Evolutionary conservation across 1,140 invertebrate genomes (phyloP), one percentile per base, ranked within the genome.

Genomic region (Aphaenogaster rudis): DNA sequence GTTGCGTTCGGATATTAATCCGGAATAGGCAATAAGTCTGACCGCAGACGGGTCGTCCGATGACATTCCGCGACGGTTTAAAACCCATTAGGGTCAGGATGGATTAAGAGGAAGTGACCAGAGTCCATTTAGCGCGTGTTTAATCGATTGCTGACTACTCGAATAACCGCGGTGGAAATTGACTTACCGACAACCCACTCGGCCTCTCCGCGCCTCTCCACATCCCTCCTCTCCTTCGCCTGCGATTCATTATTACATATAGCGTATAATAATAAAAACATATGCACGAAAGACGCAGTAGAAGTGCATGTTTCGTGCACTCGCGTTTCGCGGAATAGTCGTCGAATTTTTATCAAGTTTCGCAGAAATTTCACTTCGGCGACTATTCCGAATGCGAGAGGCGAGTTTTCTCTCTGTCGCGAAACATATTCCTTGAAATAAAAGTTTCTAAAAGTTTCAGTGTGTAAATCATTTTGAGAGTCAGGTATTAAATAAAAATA

Each of bases 41-140:
- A 57, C 76, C 57, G 15, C 61, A 80, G 67, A 48, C 66, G 69
- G 69, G n/a, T 76, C 59, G 50, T 42, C 42, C 74, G 42, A 76
- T 80, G 88, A 86, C 78, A 84, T 90, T 84, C 50, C 61, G 61
- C 42, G 36, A 71, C 39, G 63, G 74, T 90, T 90, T 81, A 85
- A 88, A 82, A 90, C 39, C 86, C 88, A 80, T 90, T 90, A 88
- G 86, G 54, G 74, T 78, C 50, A 61, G 54, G 21, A 28, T 52
- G n/a, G 72, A 90, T 88, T 90, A 85, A 90, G 86, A 90, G 79
- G 48, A 52, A 87, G 52, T 85, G 82, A 85, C 67, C 86, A 39
- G 45, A 87, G 72, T 90, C 78, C 85, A 87, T 87, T 90, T 69
- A 54, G 63, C 72, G 88, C 39, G 78, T 64, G 59, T 76, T 84